Evolutionary conservation across 2,797 vertebrate species (phyloP), one percentile per base, ranked within the genome.

Genomic region (Clarias platycephalus): DNA sequence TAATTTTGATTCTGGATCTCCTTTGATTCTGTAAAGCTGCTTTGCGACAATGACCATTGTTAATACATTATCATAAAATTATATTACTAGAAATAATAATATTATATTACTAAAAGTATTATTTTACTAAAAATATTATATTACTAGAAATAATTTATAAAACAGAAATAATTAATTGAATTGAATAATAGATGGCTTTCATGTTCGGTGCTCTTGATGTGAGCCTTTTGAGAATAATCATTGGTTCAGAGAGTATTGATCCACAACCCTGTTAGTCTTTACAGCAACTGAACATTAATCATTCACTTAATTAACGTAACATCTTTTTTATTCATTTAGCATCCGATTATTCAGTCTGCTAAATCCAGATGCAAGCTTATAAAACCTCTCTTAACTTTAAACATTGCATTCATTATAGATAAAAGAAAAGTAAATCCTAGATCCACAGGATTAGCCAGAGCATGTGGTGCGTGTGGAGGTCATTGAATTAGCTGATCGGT

Each of bases 341-440:
- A 18, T 28, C 5, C 28, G 71, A 74, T 53, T 58, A 8, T 31
- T 18, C 53, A 76, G 74, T 26, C 16, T 75, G 49, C 16, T 28
- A 28, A 55, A 20, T 75, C 7, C 72, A 75, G 72, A 55, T 57
- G 31, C 18, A 5, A 24, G 24, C 31, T 76, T 12, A 58, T 76
- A 16, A 12, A 22, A 37, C 16, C 26, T 76, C 53, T 75, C 49
- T 49, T 12, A 75, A 13, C 53, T 10, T 13, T 3, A 1, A 60
- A 37, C 18, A 40, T 8, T 78, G 75, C 81, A 75, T 74, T 49
- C 40, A 28, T 74, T 74, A 63, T 22, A 63, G 26, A 60, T 83
- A n/a, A 31, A 83, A 63, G 24, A 74, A 60, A 31, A 63, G 57
- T 49, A 26, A 40, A 5, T 22, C 37, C 26, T 64, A 53, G 44